Percentiles rank a stretch among this genome's conserved stretches.
Evolutionary conservation across 2,113 vertebrate species (phyloP).

Genomic region (Amphilophus citrinellus): DNA sequence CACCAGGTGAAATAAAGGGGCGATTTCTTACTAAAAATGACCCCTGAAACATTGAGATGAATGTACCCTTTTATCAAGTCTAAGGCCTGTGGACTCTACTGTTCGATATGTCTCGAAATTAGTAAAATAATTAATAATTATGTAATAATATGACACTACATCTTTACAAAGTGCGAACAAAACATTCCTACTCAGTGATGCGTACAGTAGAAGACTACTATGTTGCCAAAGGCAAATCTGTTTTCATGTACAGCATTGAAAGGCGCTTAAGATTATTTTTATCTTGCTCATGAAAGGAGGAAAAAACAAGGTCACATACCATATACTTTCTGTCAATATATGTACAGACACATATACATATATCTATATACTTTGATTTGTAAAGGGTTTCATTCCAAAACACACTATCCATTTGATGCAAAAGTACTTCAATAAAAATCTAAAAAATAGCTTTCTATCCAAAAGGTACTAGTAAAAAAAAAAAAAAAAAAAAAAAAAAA

Average conservation of each 20-base stretch:
- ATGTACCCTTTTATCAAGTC: conserved; percentile 53
- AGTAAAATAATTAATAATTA: conserved; percentile 37
- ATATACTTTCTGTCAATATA: conserved; percentile 52
- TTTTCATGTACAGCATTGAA: conserved; percentile 88
- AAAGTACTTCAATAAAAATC: conserved; percentile 21
- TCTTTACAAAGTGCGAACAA: conserved; percentile 83
- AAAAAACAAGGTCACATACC: conserved; percentile 57
- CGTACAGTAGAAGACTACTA: conserved; percentile 82
- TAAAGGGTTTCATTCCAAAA: conserved; percentile 73
- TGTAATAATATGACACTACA: conserved; percentile 34
- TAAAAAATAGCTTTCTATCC: conserved; percentile 64
- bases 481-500: conserved; percentile 36
- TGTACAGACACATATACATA: conserved; percentile 48
- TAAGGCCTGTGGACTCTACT: conserved; percentile 50
- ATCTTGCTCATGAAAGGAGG: conserved; percentile 77
- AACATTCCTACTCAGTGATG: conserved; percentile 80
- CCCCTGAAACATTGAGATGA: conserved; percentile 65
- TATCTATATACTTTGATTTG: conserved; percentile 41
- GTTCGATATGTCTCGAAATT: conserved; percentile 43
- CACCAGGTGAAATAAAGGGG: conserved; percentile 85
- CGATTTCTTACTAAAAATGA: conserved; percentile 50
- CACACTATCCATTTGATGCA: conserved; percentile 20
- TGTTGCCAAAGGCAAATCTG: conserved; percentile 88
- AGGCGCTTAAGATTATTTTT: conserved; percentile 88
- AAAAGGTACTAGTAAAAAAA: conserved; percentile 44